Evolutionary conservation across 2,113 vertebrate genomes (phyloP).

Genomic region (Muscicapa adusta): DNA sequence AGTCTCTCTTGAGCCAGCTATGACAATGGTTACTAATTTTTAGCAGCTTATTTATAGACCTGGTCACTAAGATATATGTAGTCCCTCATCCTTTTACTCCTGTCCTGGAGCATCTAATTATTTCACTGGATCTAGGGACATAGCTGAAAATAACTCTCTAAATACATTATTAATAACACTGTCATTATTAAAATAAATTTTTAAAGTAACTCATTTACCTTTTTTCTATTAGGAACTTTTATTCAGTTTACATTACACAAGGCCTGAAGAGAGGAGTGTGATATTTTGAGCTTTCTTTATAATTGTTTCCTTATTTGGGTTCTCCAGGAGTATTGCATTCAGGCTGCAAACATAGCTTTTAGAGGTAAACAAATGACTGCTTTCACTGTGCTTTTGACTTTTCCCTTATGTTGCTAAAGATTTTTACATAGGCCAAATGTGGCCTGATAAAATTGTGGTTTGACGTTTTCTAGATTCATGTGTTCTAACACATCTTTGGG

Average conservation of each 20-base stretch:
- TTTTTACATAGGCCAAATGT: background rate
- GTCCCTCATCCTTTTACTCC: background rate
- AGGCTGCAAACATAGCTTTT: background rate
- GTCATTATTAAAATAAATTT: background rate
- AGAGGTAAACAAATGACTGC: background rate
- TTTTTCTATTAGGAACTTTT: background rate
- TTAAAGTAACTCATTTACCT: background rate
- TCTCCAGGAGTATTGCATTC: background rate
- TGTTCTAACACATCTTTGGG: background rate
- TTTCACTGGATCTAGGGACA: background rate
- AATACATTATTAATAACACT: constrained; percentile 19
- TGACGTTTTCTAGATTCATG: background rate
- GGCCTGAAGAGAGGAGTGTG: background rate
- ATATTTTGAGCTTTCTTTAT: background rate
- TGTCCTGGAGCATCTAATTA: background rate
- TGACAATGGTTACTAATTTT: constrained; percentile 19
- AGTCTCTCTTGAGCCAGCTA: constrained; percentile 10
- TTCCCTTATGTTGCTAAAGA: background rate
- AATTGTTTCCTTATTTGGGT: background rate
- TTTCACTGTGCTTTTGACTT: background rate
- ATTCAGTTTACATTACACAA: background rate
- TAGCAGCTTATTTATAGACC: constrained; percentile 40
- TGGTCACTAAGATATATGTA: constrained; percentile 40
- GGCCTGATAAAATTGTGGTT: background rate
- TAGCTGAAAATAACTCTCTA: background rate